Conservation (phyloP, 2,113 vertebrate genomes). For the Eublepharis macularius region DNA sequence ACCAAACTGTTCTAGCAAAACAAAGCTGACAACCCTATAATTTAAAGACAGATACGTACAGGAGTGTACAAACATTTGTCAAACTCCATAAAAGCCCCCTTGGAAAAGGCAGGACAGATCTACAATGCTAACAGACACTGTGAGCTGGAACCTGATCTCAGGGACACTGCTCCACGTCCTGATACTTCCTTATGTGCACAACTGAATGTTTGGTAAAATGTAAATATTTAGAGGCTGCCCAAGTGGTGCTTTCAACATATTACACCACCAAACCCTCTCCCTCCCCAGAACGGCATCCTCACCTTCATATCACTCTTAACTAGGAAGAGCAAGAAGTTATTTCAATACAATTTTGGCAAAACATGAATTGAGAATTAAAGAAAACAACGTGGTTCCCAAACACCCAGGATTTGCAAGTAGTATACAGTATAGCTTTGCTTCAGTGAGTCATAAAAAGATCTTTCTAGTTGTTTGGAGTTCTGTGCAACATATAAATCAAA, state of each 20-base stretch:
- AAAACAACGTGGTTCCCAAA: constrained; percentile 36
- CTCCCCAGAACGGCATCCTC: not conserved
- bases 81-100: not conserved
- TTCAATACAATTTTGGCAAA: not conserved
- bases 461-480: fast-evolving
- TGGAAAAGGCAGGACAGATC: not conserved
- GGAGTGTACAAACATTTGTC: not conserved
- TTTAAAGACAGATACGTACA: not conserved
- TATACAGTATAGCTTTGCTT: constrained; percentile 1
- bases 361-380: not conserved
- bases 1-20: not conserved
- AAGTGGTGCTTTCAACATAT: constrained; percentile 12
- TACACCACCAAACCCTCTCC: not conserved
- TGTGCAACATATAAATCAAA: not conserved
- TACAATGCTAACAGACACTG: not conserved
- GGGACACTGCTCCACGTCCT: not conserved
- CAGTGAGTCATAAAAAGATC: not conserved
- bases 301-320: not conserved
- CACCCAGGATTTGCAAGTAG: constrained; percentile 14
- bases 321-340: constrained; percentile 27
- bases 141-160: not conserved
- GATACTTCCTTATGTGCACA: not conserved
- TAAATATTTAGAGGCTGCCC: fast-evolving
- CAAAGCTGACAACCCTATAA: not conserved
- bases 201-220: fast-evolving